phyloP scores from a whole-genome alignment of 2,797 vertebrate genomes.

The Crocidura indochinensis region DNA sequence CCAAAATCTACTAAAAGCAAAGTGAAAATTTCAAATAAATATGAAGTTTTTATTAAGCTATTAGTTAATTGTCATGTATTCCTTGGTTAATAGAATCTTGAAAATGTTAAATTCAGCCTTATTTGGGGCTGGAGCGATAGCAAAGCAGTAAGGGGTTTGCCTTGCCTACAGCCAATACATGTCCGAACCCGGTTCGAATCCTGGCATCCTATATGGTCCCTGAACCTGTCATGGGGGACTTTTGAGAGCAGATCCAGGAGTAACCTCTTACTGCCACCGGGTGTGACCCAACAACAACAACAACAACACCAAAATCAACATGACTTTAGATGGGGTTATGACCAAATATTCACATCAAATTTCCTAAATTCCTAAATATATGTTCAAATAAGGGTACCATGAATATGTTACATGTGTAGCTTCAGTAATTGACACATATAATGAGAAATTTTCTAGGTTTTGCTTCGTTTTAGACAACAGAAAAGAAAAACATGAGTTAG shows the following conservation, averaged over 20 bases:
- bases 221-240: too few species aligned
- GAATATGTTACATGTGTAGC: background rate
- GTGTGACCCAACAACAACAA: too few species aligned
- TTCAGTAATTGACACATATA: background rate
- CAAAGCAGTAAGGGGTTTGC: too few species aligned
- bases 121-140: background rate
- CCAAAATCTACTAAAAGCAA: too few species aligned
- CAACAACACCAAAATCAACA: too few species aligned
- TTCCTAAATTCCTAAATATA: background rate
- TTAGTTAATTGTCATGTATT: background rate
- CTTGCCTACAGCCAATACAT: constrained; percentile 2
- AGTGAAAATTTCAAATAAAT: background rate
- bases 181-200: too few species aligned
- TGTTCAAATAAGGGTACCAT: background rate
- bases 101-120: constrained; percentile 56
- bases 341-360: background rate
- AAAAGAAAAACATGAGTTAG: background rate
- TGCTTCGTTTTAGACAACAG: background rate
- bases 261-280: too few species aligned
- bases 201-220: too few species aligned
- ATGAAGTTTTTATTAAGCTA: background rate
- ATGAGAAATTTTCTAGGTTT: constrained; percentile 7
- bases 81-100: background rate
- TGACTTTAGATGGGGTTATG: background rate
- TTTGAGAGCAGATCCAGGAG: too few species aligned